Base-by-base conservation (phyloP, 2,113 vertebrate genomes). In the Ptilonorhynchus violaceus region DNA sequence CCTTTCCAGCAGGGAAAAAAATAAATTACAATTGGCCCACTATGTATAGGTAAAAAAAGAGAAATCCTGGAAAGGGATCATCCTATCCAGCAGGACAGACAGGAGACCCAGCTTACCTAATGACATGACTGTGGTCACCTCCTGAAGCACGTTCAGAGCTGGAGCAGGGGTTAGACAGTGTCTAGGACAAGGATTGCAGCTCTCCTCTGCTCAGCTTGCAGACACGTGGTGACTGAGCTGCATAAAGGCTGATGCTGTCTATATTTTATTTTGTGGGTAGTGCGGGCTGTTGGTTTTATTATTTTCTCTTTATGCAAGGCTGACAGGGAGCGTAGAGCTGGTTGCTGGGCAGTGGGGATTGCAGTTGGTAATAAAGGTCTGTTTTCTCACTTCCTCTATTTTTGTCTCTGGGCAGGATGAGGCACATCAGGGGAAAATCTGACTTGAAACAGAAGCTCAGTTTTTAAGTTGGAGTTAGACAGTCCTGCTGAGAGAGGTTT, bases 341-440 rank as follows among this genome's bases (percentile, higher is more conserved):
- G 94, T 90, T 96, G 95, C 89, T 82, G 92, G 88, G 94, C 94
- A 94, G 83, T 91, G 84, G 88, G 79, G 91, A 91, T 30, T 92
- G 94, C 73, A 84, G 67, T 92, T 83, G 94, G 97, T 97, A 92
- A 68, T 60, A 94, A 93, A 96, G 96, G 93, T 82, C 95, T 97
- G 92, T 97, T 98, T 98, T 97, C 97, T 97, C 97, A 97, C 92
- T 95, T 96, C 92, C 82, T 91, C 97, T 97, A 91, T 96, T 97
- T 97, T 97, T 93, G 96, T 93, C 85, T 85, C 92, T 82, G 88
- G 64, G 85, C 94, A 91, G 95, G 91, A 95, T 96, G 93, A 85
- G 96, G 95, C 94, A 68, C 85, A 97, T 91, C 82, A 87, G 92
- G 93, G 94, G 93, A 96, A 95, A 90, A 88, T 91, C 76, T 95